Evolutionary conservation across 2,113 vertebrate species (phyloP), one percentile per base, ranked within the genome.

Genomic region (Melanostigma gelatinosum): DNA sequence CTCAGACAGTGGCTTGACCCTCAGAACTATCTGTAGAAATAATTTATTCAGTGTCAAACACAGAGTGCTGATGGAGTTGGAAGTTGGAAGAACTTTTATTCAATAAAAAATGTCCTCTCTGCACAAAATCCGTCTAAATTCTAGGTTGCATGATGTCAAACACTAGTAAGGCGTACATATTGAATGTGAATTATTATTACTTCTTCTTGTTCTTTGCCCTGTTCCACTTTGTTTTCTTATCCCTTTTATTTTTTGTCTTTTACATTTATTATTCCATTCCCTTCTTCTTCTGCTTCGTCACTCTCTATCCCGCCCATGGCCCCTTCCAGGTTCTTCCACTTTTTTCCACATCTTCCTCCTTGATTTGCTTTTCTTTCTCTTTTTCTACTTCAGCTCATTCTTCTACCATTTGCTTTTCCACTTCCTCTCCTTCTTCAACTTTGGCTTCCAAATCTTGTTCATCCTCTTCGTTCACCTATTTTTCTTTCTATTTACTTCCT

Each of bases 11-110:
- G 75, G 34, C 36, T 71, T 66, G 67, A 75, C 87, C 66, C 50
- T 86, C 54, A 34, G 57, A 80, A 72, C 74, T 62, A 79, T 68
- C 29, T 52, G 63, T 64, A 8, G 64, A 15, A 38, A 86, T 87
- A 64, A 82, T 79, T 87, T 79, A 88, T 85, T 88, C 69, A 91
- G 27, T 71, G 57, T 42, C 32, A 58, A 75, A 79, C n/a, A n/a
- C 27, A 20, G 5, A 74, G 70, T 67, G 76, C 74, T 80, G 71
- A 88, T 68, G 55, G 24, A 70, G 79, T 50, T 62, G 38, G n/a
- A n/a, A n/a, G n/a, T n/a, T n/a, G n/a, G n/a, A 77, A 54, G 27
- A 62, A 58, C 42, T 54, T 70, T 68, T 32, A 63, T 44, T 87
- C 46, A 8, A 42, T 58, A 72, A 48, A 72, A 78, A 20, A 4